Conservation (phyloP, 2,888 invertebrate genomes). For the Mystacides longicornis region DNA sequence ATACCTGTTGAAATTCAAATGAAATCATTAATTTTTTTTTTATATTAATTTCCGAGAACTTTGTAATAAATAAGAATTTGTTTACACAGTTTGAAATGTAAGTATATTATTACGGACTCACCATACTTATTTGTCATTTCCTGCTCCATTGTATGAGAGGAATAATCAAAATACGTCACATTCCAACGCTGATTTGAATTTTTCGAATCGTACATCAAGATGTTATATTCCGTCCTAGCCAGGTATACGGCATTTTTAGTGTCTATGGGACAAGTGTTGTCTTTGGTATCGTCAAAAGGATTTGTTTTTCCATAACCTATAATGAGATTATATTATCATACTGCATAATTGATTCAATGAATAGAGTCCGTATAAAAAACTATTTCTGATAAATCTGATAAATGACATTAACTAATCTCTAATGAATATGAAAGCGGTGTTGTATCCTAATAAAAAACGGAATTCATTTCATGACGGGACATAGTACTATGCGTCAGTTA, state of each 20-base stretch:
- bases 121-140: slow-evolving; percentile 76
- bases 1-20: slow-evolving; percentile 51
- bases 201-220: slow-evolving; percentile 86
- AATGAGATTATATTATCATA: no score
- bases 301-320: slow-evolving; percentile 43
- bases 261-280: slow-evolving; percentile 64
- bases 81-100: neutral
- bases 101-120: slow-evolving; percentile 36
- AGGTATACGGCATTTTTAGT: slow-evolving; percentile 66
- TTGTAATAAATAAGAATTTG: neutral
- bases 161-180: slow-evolving; percentile 94
- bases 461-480: no score
- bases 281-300: slow-evolving; percentile 40
- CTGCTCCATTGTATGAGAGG: slow-evolving; percentile 71
- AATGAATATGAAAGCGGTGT: no score
- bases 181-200: slow-evolving; percentile 76
- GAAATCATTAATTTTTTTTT: slow-evolving; percentile 1
- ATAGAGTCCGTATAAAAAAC: no score
- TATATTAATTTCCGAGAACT: neutral
- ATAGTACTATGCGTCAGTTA: no score
- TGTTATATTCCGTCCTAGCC: slow-evolving; percentile 85
- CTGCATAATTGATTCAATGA: no score
- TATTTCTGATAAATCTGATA: no score
- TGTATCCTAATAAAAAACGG: no score
- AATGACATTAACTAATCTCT: no score